A percentile compares a stretch with the other conserved stretches of the same genome.
Conservation (phyloP, 2,888 invertebrate genomes). For the Acleris holmiana region DNA sequence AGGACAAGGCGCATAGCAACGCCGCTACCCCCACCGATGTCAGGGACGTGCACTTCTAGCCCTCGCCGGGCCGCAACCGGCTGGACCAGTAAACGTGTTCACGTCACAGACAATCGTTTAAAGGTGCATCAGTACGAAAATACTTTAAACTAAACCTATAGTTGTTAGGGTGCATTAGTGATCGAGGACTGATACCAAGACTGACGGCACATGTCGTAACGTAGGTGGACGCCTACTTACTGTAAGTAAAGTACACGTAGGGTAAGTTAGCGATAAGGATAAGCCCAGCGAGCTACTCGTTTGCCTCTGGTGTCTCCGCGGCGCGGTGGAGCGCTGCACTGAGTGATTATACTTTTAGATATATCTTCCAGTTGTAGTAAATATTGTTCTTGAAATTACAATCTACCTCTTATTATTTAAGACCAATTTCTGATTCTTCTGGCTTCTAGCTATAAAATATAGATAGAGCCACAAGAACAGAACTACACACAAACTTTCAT, state of each 20-base stretch:
- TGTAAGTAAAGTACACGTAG: constrained; percentile 66
- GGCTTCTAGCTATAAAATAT: constrained; percentile 50
- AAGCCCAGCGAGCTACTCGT: constrained; percentile 69
- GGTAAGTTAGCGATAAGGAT: constrained; percentile 56
- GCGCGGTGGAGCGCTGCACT: constrained; percentile 54
- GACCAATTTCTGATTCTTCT: constrained; percentile 60
- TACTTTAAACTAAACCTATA: constrained; percentile 76
- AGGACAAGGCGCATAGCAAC: constrained; percentile 87
- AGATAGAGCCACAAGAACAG: constrained; percentile 4
- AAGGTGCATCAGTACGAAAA: constrained; percentile 76
- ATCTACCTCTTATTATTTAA: constrained; percentile 82
- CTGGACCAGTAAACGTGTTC: constrained; percentile 41
- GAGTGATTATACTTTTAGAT: constrained; percentile 55
- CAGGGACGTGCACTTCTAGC: constrained; percentile 91
- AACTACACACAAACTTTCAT: constrained; percentile 38
- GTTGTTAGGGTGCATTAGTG: constrained; percentile 71
- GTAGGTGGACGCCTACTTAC: constrained; percentile 63
- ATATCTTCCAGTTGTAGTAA: constrained; percentile 68
- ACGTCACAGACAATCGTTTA: constrained; percentile 36
- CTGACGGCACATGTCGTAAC: constrained; percentile 78
- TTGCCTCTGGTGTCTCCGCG: constrained; percentile 55
- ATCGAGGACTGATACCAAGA: constrained; percentile 81
- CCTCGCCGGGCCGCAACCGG: constrained; percentile 30
- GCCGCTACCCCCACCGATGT: constrained; percentile 94
- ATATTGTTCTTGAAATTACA: constrained; percentile 76